Conservation (phyloP, 2,113 vertebrate species). For the Telmatochromis sp. region DNA sequence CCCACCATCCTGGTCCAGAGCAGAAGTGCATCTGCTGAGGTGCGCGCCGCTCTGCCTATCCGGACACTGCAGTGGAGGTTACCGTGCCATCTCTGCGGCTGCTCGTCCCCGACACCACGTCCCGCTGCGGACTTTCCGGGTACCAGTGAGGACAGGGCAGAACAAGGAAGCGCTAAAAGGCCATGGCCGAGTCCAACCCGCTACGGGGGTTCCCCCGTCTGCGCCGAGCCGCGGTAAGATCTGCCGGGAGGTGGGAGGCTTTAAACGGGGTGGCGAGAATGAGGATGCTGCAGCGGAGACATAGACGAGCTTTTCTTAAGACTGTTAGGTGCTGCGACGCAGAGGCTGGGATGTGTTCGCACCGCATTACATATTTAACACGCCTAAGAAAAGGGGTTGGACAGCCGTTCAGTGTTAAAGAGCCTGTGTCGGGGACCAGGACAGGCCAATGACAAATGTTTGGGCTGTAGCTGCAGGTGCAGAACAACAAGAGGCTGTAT, state of each 20-base stretch:
- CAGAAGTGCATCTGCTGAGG: not conserved
- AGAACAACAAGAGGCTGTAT: not conserved
- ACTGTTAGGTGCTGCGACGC: slow-evolving; percentile 28
- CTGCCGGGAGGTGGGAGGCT: slow-evolving; percentile 44
- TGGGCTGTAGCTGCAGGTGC: slow-evolving; percentile 6
- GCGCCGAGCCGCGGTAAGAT: slow-evolving; percentile 87
- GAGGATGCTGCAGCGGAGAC: slow-evolving; percentile 62
- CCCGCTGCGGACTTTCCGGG: slow-evolving; percentile 40
- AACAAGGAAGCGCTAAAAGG: not conserved
- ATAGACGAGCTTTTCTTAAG: not conserved
- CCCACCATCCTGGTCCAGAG: slow-evolving; percentile 7
- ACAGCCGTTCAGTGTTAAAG: not conserved
- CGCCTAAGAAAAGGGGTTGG: not conserved
- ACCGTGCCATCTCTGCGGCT: slow-evolving; percentile 49
- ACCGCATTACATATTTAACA: not conserved
- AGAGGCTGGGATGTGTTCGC: not conserved
- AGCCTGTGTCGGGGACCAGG: not conserved
- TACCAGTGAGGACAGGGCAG: not conserved
- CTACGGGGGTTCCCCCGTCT: slow-evolving; percentile 78
- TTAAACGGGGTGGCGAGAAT: slow-evolving; percentile 11
- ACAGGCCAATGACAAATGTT: slow-evolving; percentile 42
- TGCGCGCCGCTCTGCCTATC: slow-evolving; percentile 18
- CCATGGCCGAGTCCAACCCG: slow-evolving; percentile 83
- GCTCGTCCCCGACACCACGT: slow-evolving; percentile 33
- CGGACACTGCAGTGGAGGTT: slow-evolving; percentile 65